Evolutionary conservation across 92 coral and sea anemone species (phyloP), one percentile per base, ranked within the genome.

Genomic region (Zoanthus sociatus): DNA sequence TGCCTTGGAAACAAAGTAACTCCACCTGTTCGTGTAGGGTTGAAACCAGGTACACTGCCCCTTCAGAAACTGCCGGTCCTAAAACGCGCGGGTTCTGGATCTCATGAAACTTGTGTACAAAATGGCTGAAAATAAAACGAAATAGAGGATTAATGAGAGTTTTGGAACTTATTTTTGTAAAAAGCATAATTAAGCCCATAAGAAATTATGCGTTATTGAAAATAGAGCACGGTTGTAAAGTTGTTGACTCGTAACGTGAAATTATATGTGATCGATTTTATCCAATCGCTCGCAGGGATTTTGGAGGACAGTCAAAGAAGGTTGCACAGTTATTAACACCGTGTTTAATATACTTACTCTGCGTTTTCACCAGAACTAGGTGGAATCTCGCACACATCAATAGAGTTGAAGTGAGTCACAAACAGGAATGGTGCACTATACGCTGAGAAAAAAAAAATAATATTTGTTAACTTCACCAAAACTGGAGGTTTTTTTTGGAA

Each of bases 1-100:
- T 95, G 77, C 98, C 99, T 87, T 97, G 98, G 91, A 95, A 97
- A 89, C 99, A 97, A 11, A 97, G 95, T 87, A 97, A 76, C 72
- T 95, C 93, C 9, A 97, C 95, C n/a, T 94, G 93, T 53, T 97
- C 98, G 10, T 94, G 93, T 73, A 93, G 60, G 69, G 99, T 92
- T 67, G 98, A 95, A 14, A 94, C 98, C 76, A 97, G 92, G 87
- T 95, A 95, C 17, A 97, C 93, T 46, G 99, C 97, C 9, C 99
- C 99, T 30, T 94, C 91, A 54, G 96, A 89, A 3, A 97, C 96
- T 11, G 99, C 99, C 69, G 99, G 88, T 6, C 99, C 98, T 7
- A 97, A 89, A 73, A 97, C 95, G 11, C 99, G 93, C 21, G 99
- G 99, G 76, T 95, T 92, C 78, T 90, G 96, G 77, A 97, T 93